Conservation (phyloP, 2,797 vertebrate species). For the Sarcophilus harrisii region DNA sequence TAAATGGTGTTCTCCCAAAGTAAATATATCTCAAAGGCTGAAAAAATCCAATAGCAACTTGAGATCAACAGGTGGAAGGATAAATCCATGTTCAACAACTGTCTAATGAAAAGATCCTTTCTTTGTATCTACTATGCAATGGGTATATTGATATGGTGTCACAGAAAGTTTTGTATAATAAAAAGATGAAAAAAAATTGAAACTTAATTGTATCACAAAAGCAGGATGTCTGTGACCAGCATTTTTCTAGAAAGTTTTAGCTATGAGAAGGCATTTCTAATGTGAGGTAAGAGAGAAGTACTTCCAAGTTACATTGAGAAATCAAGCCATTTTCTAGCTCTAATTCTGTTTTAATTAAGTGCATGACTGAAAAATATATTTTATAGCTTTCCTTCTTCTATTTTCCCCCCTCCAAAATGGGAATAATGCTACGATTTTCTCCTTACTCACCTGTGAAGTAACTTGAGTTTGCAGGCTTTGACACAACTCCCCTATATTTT, state of each 20-base stretch:
- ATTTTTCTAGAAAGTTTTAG: background rate
- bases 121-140: background rate
- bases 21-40: background rate
- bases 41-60: background rate
- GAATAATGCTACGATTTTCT: background rate
- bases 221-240: background rate
- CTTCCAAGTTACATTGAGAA: background rate
- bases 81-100: background rate
- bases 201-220: background rate
- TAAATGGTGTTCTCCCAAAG: background rate
- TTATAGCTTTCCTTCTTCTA: background rate
- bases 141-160: background rate
- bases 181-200: background rate
- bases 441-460: background rate
- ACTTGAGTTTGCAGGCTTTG: background rate
- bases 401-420: background rate
- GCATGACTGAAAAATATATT: background rate
- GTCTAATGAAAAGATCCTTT: background rate
- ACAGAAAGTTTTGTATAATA: background rate
- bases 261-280: background rate
- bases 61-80: background rate
- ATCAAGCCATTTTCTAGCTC: background rate
- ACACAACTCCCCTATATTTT: background rate
- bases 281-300: background rate
- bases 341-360: background rate